Conservation (phyloP, 2,797 vertebrate genomes). For the Pseudopleuronectes americanus region DNA sequence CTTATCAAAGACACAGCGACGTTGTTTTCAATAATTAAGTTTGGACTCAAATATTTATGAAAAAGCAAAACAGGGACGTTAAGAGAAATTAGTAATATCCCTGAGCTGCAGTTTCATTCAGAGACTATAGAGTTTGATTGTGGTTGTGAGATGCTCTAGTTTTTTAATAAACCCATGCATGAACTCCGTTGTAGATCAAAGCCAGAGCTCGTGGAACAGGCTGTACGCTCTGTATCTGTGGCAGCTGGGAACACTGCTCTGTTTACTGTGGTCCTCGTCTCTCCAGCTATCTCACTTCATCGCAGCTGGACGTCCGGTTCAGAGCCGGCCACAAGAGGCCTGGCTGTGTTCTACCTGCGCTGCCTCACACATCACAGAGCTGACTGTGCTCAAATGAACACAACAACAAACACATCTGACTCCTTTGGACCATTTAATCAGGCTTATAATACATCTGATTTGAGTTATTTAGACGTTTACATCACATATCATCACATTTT, state of each 20-base stretch:
- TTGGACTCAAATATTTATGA: background rate
- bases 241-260: constrained; percentile 37
- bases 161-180: constrained; percentile 26
- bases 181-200: constrained; percentile 23
- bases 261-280: background rate
- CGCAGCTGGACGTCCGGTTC: constrained; percentile 45
- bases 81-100: no score
- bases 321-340: constrained; percentile 16
- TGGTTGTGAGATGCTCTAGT: background rate
- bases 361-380: background rate
- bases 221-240: constrained; percentile 5
- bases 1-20: constrained; percentile 8
- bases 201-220: background rate
- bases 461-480: no score
- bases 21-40: constrained; percentile 9
- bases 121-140: background rate
- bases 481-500: no score
- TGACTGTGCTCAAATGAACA: constrained; percentile 11
- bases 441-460: no score
- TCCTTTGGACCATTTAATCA: background rate
- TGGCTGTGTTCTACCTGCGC: constrained; percentile 20
- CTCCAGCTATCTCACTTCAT: constrained; percentile 15
- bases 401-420: background rate
- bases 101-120: background rate
- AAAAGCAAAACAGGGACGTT: background rate